Evolutionary conservation across 1,140 invertebrate genomes (phyloP), one percentile per base, ranked within the genome.

Genomic region (Colletes latitarsis): DNA sequence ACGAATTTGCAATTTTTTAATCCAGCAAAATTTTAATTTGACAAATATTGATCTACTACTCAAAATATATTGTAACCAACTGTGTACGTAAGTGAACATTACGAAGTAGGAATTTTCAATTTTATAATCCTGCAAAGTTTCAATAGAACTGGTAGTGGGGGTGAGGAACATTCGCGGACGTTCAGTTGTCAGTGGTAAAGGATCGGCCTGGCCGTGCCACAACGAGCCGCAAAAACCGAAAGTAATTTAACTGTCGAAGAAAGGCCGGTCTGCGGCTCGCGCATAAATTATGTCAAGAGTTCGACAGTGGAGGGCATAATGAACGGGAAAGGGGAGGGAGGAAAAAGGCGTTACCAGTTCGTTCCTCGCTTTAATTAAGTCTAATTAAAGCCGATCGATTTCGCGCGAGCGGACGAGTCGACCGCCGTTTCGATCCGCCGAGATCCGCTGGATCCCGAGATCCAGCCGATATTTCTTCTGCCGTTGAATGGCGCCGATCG

Each of bases 261-360:
- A 84, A 71, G 64, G 62, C 17, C 68, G 69, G 77, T 64, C 52
- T n/a, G 60, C 14, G 41, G 58, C 46, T 79, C 69, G 72, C 60
- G 78, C 69, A 72, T 77, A 74, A 85, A 85, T 85, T 84, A 76
- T 80, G 70, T 81, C 66, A 62, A 74, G 72, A 69, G 58, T 63
- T 14, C 14, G 4, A 15, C 6, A 14, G n/a, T 46, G 10, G 17
- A 12, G 14, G 43, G 49, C 19, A 3, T 30, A 30, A 30, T 21
- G 49, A 19, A 17, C 3, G 39, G 21, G 6, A 58, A 1, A 30
- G 30, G 30, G 2, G 46, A 30, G 39, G 10, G n/a, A 63, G 21
- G 30, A 30, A 52, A 21, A 17, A 57, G 67, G 67, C 57, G 52
- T 19, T 60, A 30, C 21, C 55, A 57, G 19, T 57, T 73, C 77